phyloP scores from a whole-genome alignment of 2,888 invertebrate genomes.

The Lithophane leautieri region DNA sequence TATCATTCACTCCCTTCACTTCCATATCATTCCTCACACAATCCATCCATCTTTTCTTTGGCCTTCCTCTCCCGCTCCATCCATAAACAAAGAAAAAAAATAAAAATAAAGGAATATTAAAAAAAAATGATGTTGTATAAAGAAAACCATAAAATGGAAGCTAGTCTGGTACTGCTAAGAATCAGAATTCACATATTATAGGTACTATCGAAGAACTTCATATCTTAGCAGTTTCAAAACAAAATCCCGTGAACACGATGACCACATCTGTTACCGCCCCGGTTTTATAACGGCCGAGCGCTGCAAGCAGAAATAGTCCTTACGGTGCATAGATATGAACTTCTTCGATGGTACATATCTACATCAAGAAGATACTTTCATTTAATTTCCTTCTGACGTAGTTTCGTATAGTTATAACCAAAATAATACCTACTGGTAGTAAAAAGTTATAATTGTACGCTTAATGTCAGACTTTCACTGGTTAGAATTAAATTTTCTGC shows the following conservation, averaged over 20 bases:
- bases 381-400: slow-evolving; percentile 39
- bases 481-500: slow-evolving; percentile 29
- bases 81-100: too few species aligned
- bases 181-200: not conserved
- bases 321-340: too few species aligned
- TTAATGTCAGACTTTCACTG: slow-evolving; percentile 58
- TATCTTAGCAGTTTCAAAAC: too few species aligned
- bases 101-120: not conserved
- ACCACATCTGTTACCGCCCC: too few species aligned
- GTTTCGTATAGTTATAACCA: slow-evolving; percentile 29
- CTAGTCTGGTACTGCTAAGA: not conserved
- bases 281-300: too few species aligned
- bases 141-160: not conserved
- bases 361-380: slow-evolving; percentile 42
- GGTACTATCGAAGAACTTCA: too few species aligned
- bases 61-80: too few species aligned
- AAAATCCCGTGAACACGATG: too few species aligned
- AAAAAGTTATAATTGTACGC: slow-evolving; percentile 51
- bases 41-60: too few species aligned
- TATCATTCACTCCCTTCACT: too few species aligned
- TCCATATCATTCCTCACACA: too few species aligned
- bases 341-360: not conserved
- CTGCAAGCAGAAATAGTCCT: too few species aligned
- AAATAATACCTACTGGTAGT: slow-evolving; percentile 54
- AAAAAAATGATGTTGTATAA: not conserved